These are phyloP conservation scores for Oedothorax gibbosus DNA, from an alignment of 1,140 invertebrate species.

Conservation along the genomic window DNA sequence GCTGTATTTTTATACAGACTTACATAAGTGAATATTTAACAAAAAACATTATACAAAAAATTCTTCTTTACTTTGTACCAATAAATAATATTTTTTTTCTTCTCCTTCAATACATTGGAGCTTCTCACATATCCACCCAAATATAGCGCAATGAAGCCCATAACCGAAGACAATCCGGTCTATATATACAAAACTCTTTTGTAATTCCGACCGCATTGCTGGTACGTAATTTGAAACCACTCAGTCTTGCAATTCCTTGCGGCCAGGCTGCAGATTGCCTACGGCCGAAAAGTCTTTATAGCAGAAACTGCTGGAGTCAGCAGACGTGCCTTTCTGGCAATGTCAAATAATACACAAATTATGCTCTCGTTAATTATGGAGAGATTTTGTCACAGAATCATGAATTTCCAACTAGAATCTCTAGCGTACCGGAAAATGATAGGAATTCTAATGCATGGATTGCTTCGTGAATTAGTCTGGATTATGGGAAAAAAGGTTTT, in stretches of 20 bases:
- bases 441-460: constrained; percentile 12
- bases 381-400: constrained; percentile 21
- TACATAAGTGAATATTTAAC: too few species aligned
- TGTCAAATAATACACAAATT: constrained; percentile 34
- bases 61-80: too few species aligned
- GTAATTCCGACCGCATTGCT: too few species aligned
- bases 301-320: neutral
- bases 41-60: too few species aligned
- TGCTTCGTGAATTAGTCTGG: neutral
- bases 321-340: neutral
- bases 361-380: constrained; percentile 30
- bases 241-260: neutral
- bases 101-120: too few species aligned
- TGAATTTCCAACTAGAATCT: constrained; percentile 25
- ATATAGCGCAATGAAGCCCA: too few species aligned
- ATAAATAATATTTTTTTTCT: too few species aligned
- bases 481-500: too few species aligned
- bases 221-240: neutral
- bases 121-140: too few species aligned
- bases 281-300: neutral
- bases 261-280: neutral
- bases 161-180: too few species aligned
- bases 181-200: too few species aligned
- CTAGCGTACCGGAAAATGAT: constrained; percentile 17
- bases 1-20: too few species aligned